Evolutionary conservation across 2,113 vertebrate species (phyloP).

Genomic region (Arizona elegans): DNA sequence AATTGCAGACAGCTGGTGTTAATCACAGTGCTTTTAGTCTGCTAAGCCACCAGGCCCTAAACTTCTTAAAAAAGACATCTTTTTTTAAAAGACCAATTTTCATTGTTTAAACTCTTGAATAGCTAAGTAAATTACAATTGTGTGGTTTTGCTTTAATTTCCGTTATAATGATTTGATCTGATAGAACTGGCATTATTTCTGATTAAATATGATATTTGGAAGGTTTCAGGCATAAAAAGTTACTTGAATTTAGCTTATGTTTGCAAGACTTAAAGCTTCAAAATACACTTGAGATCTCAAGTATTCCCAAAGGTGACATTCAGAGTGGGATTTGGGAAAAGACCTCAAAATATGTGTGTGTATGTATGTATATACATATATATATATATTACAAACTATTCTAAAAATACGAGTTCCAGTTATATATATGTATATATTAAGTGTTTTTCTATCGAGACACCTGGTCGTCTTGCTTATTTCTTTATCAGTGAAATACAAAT

Average conservation of each 20-base stretch:
- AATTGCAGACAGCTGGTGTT: too few relatives aligned
- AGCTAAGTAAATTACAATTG: background rate
- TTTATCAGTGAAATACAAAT: too few relatives aligned
- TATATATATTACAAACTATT: too few relatives aligned
- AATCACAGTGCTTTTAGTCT: too few relatives aligned
- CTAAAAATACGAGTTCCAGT: too few relatives aligned
- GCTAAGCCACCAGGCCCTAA: too few relatives aligned
- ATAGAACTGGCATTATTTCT: background rate
- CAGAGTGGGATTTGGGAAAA: background rate
- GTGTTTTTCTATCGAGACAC: too few relatives aligned
- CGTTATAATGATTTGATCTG: background rate
- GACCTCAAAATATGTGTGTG: too few relatives aligned
- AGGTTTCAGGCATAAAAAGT: background rate
- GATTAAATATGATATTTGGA: background rate
- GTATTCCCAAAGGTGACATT: background rate
- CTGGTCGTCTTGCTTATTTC: too few relatives aligned
- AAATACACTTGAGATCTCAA: background rate
- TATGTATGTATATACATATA: too few relatives aligned
- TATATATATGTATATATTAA: too few relatives aligned
- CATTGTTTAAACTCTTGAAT: background rate
- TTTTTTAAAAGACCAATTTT: background rate
- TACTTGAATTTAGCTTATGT: background rate
- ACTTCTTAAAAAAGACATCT: background rate
- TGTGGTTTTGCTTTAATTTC: background rate
- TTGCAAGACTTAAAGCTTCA: background rate